Evolutionary conservation across 2,113 vertebrate species (phyloP).

Genomic region (Cichladusa arquata): DNA sequence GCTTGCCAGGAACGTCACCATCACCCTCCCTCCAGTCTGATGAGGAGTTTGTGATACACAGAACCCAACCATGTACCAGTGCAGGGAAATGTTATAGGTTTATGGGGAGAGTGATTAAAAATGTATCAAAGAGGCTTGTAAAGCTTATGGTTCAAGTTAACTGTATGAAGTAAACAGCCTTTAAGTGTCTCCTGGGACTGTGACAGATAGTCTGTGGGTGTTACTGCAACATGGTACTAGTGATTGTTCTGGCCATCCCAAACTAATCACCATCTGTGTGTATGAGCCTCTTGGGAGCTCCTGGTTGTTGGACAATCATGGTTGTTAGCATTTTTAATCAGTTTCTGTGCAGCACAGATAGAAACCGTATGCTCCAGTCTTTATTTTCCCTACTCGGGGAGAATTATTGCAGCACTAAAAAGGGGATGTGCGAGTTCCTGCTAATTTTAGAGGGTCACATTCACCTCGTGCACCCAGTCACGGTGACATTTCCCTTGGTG

Average conservation of each 20-base stretch:
- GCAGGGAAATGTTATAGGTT: slow-evolving; percentile 69
- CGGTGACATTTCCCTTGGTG: not conserved
- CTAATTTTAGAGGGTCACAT: slow-evolving; percentile 34
- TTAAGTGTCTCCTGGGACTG: slow-evolving; percentile 79
- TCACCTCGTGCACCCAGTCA: not conserved
- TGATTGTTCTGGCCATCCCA: slow-evolving; percentile 82
- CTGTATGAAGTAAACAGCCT: slow-evolving; percentile 83
- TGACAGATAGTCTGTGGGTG: slow-evolving; percentile 84
- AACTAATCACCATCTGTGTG: slow-evolving; percentile 85
- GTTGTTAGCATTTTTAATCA: slow-evolving; percentile 87
- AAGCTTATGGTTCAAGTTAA: slow-evolving; percentile 86
- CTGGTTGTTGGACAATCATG: slow-evolving; percentile 82
- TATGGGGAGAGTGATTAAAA: slow-evolving; percentile 82
- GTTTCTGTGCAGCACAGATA: slow-evolving; percentile 78
- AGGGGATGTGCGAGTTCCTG: not conserved
- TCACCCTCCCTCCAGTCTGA: not conserved
- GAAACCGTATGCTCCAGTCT: slow-evolving; percentile 80
- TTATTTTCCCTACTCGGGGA: slow-evolving; percentile 60
- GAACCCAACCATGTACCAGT: slow-evolving; percentile 40
- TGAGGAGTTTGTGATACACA: not conserved
- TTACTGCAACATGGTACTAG: slow-evolving; percentile 78
- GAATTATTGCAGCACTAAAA: slow-evolving; percentile 41
- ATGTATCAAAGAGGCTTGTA: slow-evolving; percentile 81
- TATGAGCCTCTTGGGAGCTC: slow-evolving; percentile 76
- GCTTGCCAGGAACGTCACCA: fast-evolving